Base-by-base conservation (phyloP, 2,888 invertebrate genomes). In the Drosophila antonietae region DNA sequence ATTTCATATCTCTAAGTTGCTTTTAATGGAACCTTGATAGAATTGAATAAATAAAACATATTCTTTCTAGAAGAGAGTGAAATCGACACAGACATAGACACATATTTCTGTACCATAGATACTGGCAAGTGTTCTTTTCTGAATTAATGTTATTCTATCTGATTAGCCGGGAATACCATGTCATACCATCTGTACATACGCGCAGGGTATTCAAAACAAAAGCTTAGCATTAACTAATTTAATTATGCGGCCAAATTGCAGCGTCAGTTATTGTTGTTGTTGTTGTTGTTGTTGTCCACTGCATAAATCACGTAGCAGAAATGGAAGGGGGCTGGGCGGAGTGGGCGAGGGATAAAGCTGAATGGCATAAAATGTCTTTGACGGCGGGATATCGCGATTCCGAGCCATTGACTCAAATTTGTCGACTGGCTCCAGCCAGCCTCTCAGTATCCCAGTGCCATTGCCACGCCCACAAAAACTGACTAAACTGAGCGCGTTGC, bases 391-490 rank as follows among this genome's bases (percentile, higher is more conserved):
- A 80, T 83, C 73, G 68, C 81, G 64, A 73, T 81, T 84, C 77
- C 86, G 69, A 68, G 47, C 80, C 88, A 80, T 77, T 84, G 79
- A 84, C 67, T 82, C 65, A 73, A 80, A 73, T 82, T 82, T 76
- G 83, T 80, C 76, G 80, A 62, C 74, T 79, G 59, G 51, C 65
- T 65, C 37, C 39, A 20, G 18, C n/a, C 35, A 6, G 9, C 23
- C 8, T 1, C 44, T 9, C 12, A 28, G 6, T 5, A 10, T 14
- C 43, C 39, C 12, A 18, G 10, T 12, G 20, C 41, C 7, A 3
- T 4, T 3, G 18, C 31, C 37, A 31, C n/a, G n/a, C 43, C 23
- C 39, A 39, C 35, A 49, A 68, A 56, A 44, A 44, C 56, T 63
- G 70, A 59, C 61, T 66, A 53, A 74, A 55, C 63, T 57, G 46